Base-by-base conservation (phyloP, 1,140 invertebrate species). In the Drosophila carrolli region DNA sequence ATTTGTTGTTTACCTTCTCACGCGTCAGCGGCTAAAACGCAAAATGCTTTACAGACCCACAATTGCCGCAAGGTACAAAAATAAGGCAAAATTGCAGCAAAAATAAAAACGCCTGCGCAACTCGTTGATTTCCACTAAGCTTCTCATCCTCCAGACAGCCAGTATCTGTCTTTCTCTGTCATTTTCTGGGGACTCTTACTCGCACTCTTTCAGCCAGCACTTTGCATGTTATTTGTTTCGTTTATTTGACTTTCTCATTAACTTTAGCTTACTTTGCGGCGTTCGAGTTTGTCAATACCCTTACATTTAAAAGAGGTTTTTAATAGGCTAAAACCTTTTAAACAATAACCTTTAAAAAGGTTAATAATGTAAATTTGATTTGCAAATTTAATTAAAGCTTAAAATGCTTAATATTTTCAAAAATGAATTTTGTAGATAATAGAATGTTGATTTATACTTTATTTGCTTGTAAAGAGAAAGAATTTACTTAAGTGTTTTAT, bases 171-270 rank as follows among this genome's bases (percentile, higher is more conserved):
- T 37, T 50, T 56, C 53, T 29, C 63, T 44, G 32, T 37, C 11
- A 23, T 32, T 29, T 23, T 11, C 8, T 32, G 46, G 27, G 56
- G 19, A 67, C 81, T 44, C 77, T 63, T 72, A 47, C 56, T 46
- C 62, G 35, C 58, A 47, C 68, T 51, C 58, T n/a, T 27, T 35
- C 38, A 60, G 62, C 67, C 53, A 51, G 62, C 83, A 86, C 84
- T 88, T 89, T 88, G 73, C 84, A 81, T 74, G 77, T 59, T 88
- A 84, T 88, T 88, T 88, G 84, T 77, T 88, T 83, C 76, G 84
- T 88, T 84, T 88, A 73, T 88, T 88, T 88, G 84, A 88, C 84
- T 88, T 88, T 88, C 84, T 88, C 84, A 88, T 88, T 88, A 88
- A 88, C 80, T 88, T 88, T 88, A 80, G 84, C 84, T 88, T 88